Percentiles rank a stretch among this genome's conserved stretches.
phyloP scores from a whole-genome alignment of 2,888 invertebrate species.

The Cinara cedri region DNA sequence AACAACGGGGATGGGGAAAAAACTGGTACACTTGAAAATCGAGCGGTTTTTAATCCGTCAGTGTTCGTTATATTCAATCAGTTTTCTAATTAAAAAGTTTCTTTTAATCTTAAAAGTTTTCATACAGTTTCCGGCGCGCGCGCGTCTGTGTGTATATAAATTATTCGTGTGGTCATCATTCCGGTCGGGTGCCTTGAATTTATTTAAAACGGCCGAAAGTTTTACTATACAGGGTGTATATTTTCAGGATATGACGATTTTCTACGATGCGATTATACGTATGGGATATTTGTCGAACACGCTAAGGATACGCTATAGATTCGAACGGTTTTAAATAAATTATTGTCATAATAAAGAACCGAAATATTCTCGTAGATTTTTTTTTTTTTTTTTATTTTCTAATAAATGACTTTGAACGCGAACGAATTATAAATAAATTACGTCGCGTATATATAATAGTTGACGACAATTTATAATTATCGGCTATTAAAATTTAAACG shows the following conservation, averaged over 20 bases:
- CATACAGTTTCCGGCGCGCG: neutral
- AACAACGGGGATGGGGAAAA: neutral
- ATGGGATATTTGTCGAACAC: no score
- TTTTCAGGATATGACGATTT: no score
- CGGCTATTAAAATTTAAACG: no score
- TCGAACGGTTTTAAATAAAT: neutral
- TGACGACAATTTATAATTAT: no score
- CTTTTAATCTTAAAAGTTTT: constrained; percentile 32
- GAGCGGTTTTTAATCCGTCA: constrained; percentile 28
- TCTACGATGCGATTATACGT: no score
- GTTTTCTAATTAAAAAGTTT: constrained; percentile 50
- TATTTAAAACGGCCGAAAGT: constrained; percentile 39
- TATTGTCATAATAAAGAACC: neutral
- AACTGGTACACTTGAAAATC: neutral
- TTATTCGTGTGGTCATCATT: constrained; percentile 43
- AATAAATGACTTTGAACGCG: no score
- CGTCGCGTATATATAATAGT: no score
- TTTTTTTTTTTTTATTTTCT: no score
- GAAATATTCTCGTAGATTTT: neutral
- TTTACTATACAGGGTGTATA: neutral
- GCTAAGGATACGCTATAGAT: no score
- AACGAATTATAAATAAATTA: no score
- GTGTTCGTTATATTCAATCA: constrained; percentile 18
- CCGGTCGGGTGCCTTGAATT: constrained; percentile 21
- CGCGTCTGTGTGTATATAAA: neutral